Conservation (phyloP, 2,797 vertebrate species). For the Telmatherina bonti region DNA sequence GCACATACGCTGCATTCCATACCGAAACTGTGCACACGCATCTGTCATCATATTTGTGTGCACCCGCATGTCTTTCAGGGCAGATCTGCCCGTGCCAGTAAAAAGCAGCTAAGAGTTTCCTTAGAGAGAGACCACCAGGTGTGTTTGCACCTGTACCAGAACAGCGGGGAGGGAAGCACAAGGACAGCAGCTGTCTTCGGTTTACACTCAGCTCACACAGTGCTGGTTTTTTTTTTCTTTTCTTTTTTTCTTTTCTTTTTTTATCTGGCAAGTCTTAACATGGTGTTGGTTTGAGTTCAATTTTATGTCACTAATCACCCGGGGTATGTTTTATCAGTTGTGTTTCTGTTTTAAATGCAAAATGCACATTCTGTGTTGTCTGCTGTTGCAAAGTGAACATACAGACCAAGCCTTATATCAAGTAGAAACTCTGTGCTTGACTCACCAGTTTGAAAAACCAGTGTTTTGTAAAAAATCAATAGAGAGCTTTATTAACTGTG, state of each 20-base stretch:
- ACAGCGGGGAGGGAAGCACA: conserved; percentile 59
- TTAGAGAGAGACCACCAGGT: conserved; percentile 81
- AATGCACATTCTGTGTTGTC: conserved; percentile 11
- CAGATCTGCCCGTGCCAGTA: conserved; percentile 73
- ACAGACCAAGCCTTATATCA: conserved; percentile 48
- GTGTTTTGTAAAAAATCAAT: conserved; percentile 64
- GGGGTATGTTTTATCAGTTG: background rate
- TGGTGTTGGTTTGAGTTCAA: conserved; percentile 17
- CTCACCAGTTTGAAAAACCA: conserved; percentile 46
- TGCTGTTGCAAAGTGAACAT: conserved; percentile 38
- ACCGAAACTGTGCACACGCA: conserved; percentile 58
- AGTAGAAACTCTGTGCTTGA: conserved; percentile 48
- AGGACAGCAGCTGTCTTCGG: conserved; percentile 80
- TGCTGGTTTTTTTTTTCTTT: conserved; percentile 70
- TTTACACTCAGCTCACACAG: conserved; percentile 49
- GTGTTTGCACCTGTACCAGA: conserved; percentile 80
- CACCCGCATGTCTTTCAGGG: conserved; percentile 74
- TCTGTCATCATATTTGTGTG: conserved; percentile 74
- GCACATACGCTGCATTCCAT: conserved; percentile 46
- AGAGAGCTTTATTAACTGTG: conserved; percentile 62
- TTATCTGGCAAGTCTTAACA: conserved; percentile 44
- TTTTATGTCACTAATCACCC: conserved; percentile 8
- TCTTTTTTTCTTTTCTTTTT: no score
- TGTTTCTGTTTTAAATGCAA: conserved; percentile 6
- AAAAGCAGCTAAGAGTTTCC: conserved; percentile 76